phyloP scores from a whole-genome alignment of 1,140 invertebrate genomes.

The Catajapyx aquilonaris region DNA sequence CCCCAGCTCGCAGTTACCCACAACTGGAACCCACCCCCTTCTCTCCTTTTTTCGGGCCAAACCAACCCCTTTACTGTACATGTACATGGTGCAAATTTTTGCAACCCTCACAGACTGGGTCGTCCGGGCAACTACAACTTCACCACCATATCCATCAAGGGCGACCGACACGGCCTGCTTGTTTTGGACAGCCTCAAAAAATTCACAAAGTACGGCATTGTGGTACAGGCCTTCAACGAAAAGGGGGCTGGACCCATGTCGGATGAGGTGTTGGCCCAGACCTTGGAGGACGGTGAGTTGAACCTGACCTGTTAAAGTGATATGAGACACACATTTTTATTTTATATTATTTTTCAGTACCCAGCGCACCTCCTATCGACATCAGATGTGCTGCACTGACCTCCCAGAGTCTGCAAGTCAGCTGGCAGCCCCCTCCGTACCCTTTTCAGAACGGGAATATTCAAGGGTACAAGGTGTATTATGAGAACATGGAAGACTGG shows the following conservation, averaged over 20 bases:
- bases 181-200: constrained; percentile 24
- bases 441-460: constrained; percentile 46
- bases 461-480: constrained; percentile 58
- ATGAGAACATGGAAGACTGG: constrained; percentile 31
- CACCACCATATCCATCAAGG: constrained; percentile 10
- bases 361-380: constrained; percentile 38
- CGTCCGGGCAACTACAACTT: constrained; percentile 12
- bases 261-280: constrained; percentile 22
- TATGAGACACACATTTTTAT: too few species aligned
- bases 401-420: constrained; percentile 47
- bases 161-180: constrained; percentile 22
- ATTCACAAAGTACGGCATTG: constrained; percentile 29
- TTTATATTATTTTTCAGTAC: too few species aligned
- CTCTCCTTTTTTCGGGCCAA: too few species aligned
- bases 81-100: too few species aligned
- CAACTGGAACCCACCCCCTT: too few species aligned
- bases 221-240: constrained; percentile 33
- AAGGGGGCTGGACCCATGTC: constrained; percentile 26
- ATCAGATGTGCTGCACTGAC: constrained; percentile 39
- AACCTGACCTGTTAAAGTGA: too few species aligned
- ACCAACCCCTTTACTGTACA: too few species aligned
- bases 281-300: constrained; percentile 29
- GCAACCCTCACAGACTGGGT: constrained; percentile 6
- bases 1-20: too few species aligned
- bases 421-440: constrained; percentile 50